Evolutionary conservation across 2,888 invertebrate species (phyloP).

Genomic region (Theretra japonica): DNA sequence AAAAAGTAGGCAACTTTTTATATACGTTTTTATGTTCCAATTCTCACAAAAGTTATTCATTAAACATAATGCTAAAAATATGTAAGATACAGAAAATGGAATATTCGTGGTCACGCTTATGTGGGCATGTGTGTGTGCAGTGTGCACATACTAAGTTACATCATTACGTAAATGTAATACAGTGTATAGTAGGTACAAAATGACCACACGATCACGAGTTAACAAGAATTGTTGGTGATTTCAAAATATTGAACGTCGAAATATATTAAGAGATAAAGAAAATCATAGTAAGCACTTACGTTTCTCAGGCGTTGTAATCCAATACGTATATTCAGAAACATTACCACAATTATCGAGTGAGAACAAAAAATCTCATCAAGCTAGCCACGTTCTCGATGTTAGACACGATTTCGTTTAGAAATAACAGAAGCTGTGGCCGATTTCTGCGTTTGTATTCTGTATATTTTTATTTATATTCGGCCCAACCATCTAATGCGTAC

Average conservation of each 20-base stretch:
- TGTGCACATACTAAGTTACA: conserved; percentile 2
- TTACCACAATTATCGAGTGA: conserved; percentile 54
- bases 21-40: not conserved
- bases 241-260: not conserved
- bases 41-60: conserved; percentile 3
- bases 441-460: conserved; percentile 62
- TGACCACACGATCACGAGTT: not conserved
- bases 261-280: conserved; percentile 8
- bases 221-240: not conserved
- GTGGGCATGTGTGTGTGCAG: not conserved
- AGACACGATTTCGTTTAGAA: conserved; percentile 62
- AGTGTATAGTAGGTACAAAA: not conserved
- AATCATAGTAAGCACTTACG: conserved; percentile 43
- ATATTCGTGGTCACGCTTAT: not conserved
- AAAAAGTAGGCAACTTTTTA: conserved; percentile 23
- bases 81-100: conserved; percentile 3
- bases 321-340: conserved; percentile 58
- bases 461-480: conserved; percentile 71
- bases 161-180: conserved; percentile 4
- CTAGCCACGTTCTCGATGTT: conserved; percentile 71
- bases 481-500: conserved; percentile 61
- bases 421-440: conserved; percentile 76
- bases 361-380: conserved; percentile 44
- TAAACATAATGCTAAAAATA: conserved; percentile 19
- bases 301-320: conserved; percentile 52